phyloP scores from a whole-genome alignment of 2,888 invertebrate genomes.

The Teinopalpus imperialis region DNA sequence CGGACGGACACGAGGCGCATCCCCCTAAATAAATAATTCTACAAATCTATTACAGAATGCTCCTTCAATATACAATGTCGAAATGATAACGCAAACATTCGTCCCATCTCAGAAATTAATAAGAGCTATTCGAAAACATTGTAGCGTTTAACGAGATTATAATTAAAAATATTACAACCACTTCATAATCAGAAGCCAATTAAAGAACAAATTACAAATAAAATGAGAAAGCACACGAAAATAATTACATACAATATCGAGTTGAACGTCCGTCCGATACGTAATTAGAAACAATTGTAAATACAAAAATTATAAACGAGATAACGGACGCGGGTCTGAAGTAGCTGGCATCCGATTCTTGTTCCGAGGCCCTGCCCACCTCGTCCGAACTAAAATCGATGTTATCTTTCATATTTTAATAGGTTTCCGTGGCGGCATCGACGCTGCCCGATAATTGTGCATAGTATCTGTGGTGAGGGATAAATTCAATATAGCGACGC shows the following conservation, averaged over 20 bases:
- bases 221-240: constrained; percentile 55
- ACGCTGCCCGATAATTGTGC: constrained; percentile 68
- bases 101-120: constrained; percentile 28
- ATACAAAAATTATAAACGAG: constrained; percentile 67
- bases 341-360: constrained; percentile 64
- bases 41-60: constrained; percentile 2
- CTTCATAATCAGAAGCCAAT: constrained; percentile 69
- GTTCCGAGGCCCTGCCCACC: constrained; percentile 73
- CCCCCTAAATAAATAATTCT: constrained; percentile 33
- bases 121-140: constrained; percentile 31
- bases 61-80: constrained; percentile 9
- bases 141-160: constrained; percentile 39
- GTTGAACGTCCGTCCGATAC: constrained; percentile 73
- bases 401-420: constrained; percentile 79
- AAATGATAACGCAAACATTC: constrained; percentile 28
- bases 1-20: too few relatives aligned
- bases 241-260: constrained; percentile 73
- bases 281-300: constrained; percentile 78
- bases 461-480: constrained; percentile 50
- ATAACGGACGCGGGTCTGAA: constrained; percentile 51
- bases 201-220: constrained; percentile 72
- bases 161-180: constrained; percentile 44
- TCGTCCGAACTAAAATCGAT: constrained; percentile 75
- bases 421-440: constrained; percentile 78
- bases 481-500: constrained; percentile 67